Conservation (phyloP, 2,797 vertebrate genomes). For the Liparis tanakae region DNA sequence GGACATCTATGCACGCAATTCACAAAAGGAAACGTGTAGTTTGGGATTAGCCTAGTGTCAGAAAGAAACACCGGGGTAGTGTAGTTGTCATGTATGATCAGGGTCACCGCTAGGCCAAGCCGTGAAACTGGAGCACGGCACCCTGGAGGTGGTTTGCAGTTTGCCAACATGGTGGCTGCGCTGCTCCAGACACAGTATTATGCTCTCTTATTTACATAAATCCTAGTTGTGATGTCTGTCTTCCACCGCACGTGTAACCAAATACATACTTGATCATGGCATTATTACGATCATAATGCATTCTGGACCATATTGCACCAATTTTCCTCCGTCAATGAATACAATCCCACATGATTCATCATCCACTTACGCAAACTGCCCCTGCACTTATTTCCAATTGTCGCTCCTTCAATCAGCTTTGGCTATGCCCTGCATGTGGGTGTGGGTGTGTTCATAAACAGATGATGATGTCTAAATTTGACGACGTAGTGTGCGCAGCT, state of each 20-base stretch:
- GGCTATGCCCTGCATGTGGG: constrained; percentile 5
- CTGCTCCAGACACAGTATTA: constrained; percentile 5
- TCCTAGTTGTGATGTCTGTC: neutral
- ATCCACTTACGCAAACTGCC: constrained; percentile 38
- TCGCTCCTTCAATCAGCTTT: constrained; percentile 47
- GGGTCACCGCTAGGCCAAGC: neutral
- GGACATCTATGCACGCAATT: constrained; percentile 25
- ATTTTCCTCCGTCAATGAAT: constrained; percentile 10
- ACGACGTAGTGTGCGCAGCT: constrained; percentile 23
- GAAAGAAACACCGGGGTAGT: constrained; percentile 4
- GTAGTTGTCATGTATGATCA: constrained; percentile 26
- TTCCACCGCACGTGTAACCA: neutral
- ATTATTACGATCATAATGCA: neutral
- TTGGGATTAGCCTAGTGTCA: constrained; percentile 20
- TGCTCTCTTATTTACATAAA: constrained; percentile 22
- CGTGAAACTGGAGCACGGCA: neutral
- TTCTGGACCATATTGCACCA: neutral
- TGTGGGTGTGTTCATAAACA: constrained; percentile 11
- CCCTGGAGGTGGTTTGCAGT: constrained; percentile 2
- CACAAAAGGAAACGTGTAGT: constrained; percentile 1
- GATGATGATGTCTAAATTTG: constrained; percentile 19
- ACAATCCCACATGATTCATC: constrained; percentile 33
- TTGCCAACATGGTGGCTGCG: constrained; percentile 5
- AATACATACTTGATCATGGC: neutral
- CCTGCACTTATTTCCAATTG: constrained; percentile 41